Base-by-base conservation (phyloP, 2,113 vertebrate species). In the Corvus hawaiiensis region DNA sequence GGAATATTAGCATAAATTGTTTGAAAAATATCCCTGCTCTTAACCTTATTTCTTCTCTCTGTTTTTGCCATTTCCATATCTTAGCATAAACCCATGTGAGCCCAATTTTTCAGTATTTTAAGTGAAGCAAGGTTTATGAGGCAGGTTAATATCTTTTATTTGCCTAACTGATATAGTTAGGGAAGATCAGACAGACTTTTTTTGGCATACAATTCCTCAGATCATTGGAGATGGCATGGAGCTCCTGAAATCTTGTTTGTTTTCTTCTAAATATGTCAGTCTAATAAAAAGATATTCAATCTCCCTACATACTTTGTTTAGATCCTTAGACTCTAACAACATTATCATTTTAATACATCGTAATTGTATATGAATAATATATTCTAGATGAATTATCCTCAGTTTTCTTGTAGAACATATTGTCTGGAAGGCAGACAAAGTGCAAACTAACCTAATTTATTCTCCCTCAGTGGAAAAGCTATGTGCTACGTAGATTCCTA, bases 41-140 rank as follows among this genome's bases (percentile, higher is more conserved):
- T 95, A 95, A 94, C 66, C 46, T 78, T 82, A 84, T 96, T 96
- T 95, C 87, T 91, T 85, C 37, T 75, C 58, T 86, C n/a, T 59
- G 30, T 91, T 88, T 49, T 82, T 2, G 4, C 44, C 16, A 82
- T 78, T 93, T 94, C 72, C 43, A 51, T 83, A 69, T 73, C 66
- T 58, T 69, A 87, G 71, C 49, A 80, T 76, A 92, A 94, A 80
- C n/a, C 49, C 27, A 52, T 20, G 41, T 49, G 37, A 83, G 46
- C 37, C 61, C 37, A 48, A 67, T 72, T 85, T 84, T 85, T 94
- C 61, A 89, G 54, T 87, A 14, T 87, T 95, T 91, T 67, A 83
- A 91, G 27, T 63, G 58, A 87, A 93, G 24, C 27, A 79, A 68
- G 52, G 44, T 84, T 95, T 93, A 72, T 64, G 66, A 75, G 35